Evolutionary conservation across 2,888 invertebrate genomes (phyloP).

Genomic region (Cephus nigrinus): DNA sequence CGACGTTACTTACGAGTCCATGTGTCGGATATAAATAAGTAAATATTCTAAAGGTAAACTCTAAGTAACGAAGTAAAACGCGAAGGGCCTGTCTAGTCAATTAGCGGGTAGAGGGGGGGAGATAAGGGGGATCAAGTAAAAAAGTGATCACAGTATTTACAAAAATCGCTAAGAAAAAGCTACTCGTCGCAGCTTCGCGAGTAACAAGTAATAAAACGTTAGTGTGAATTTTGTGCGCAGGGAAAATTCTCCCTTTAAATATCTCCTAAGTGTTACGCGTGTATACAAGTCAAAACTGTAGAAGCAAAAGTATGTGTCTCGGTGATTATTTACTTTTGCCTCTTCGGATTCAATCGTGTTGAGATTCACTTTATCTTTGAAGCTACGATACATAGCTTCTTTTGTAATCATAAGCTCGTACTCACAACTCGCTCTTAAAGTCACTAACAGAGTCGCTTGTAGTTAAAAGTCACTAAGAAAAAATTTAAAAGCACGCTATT

Average conservation of each 20-base stretch:
- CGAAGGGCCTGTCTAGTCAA: not conserved
- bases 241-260: not conserved
- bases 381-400: not conserved
- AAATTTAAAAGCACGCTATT: too few relatives aligned
- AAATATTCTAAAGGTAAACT: not conserved
- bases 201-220: not conserved
- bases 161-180: not conserved
- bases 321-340: too few relatives aligned
- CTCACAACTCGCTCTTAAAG: too few relatives aligned
- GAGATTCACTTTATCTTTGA: not conserved
- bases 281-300: not conserved
- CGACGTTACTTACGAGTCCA: not conserved
- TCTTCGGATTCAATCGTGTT: not conserved
- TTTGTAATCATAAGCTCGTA: not conserved
- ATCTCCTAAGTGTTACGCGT: not conserved
- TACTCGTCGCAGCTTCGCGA: not conserved
- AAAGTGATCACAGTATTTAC: not conserved
- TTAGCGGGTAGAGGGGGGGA: not conserved
- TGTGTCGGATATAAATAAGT: not conserved
- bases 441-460: too few relatives aligned
- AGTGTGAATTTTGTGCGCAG: not conserved
- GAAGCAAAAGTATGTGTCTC: too few relatives aligned
- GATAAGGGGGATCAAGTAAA: not conserved
- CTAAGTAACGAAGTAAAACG: not conserved
- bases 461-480: too few relatives aligned